Base-by-base conservation (phyloP, 2,113 vertebrate genomes). In the Puntigrus tetrazona region DNA sequence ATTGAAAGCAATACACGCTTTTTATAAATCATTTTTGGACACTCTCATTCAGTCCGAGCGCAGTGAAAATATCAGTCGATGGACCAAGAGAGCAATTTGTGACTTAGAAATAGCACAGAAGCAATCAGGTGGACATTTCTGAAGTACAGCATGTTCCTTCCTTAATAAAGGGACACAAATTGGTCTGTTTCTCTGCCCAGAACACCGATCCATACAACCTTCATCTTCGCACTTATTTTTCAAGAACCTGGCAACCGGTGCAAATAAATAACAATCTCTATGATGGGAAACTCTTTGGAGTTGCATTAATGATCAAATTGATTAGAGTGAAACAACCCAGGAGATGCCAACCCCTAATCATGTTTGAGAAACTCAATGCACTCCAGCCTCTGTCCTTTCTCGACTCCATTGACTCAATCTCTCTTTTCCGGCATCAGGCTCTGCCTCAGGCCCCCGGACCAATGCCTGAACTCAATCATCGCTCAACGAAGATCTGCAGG, bases 401-500 rank as follows among this genome's bases (percentile, higher is more conserved):
- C 57, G 16, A 67, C 8, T 52, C n/a, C 57, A 65, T 75, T 45
- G 13, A 47, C 57, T 57, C 70, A 50, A 61, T 31, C 41, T n/a
- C 9, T 3, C 20, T 25, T 47, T 65, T 80, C 18, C 16, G 3
- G 45, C 34, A 27, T 78, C 88, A 86, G 82, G 72, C 78, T 76
- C 84, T 75, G 82, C 82, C 81, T 84, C 85, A 89, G 85, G 82
- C 77, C 87, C 41, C 77, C 84, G 84, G 82, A 84, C 72, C 75
- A 87, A 74, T 86, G 36, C 14, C 22, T 5, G 36, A 31, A 81
- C 72, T 84, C 78, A 65, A 73, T 69, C 73, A 78, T 25, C 1
- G 90, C 93, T 92, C 89, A 89, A 91, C 92, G 92, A 89, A 78
- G 90, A 92, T 90, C 85, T 81, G 81, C 75, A 69, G 69, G 45